Conservation (phyloP, 2,888 invertebrate genomes). For the Hololepta plana region DNA sequence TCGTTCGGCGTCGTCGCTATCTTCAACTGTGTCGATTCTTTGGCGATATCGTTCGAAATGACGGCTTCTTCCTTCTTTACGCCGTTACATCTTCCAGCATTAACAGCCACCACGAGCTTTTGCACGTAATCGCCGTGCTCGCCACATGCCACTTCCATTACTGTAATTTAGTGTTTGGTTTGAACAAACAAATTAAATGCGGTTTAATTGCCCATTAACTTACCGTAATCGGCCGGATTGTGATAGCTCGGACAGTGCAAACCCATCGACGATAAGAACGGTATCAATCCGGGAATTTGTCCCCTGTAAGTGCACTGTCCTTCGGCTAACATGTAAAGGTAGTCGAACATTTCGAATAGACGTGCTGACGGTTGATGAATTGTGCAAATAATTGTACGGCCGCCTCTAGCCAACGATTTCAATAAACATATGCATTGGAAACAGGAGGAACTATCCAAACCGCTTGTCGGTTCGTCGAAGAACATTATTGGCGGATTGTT, state of each 20-base stretch:
- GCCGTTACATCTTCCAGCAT: slow-evolving; percentile 56
- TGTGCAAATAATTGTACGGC: slow-evolving; percentile 83
- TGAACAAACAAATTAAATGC: neutral
- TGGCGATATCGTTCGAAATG: slow-evolving; percentile 38
- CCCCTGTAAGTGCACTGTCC: slow-evolving; percentile 91
- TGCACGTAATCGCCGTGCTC: slow-evolving; percentile 85
- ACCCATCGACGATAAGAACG: slow-evolving; percentile 70
- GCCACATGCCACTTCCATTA: slow-evolving; percentile 90
- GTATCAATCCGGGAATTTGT: slow-evolving; percentile 62
- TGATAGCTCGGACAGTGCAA: slow-evolving; percentile 88
- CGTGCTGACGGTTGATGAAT: slow-evolving; percentile 94
- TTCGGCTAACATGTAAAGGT: slow-evolving; percentile 77
- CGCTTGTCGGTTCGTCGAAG: slow-evolving; percentile 88
- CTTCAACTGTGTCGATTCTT: slow-evolving; percentile 22
- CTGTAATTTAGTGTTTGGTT: slow-evolving; percentile 30
- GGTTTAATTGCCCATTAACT: too few species aligned
- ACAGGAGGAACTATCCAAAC: slow-evolving; percentile 86
- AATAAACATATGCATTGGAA: slow-evolving; percentile 81
- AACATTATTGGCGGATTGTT: slow-evolving; percentile 97
- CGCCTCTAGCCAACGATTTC: slow-evolving; percentile 72
- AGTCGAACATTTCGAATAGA: slow-evolving; percentile 90
- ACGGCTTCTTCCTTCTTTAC: slow-evolving; percentile 29
- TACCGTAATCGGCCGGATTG: slow-evolving; percentile 92
- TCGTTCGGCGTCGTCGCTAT: slow-evolving; percentile 17
- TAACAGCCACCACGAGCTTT: slow-evolving; percentile 67